A percentile compares a stretch with the other conserved stretches of the same genome.
phyloP scores from a whole-genome alignment of 53 echinoderm and acorn worm species.

The Mesocentrotus franciscanus region DNA sequence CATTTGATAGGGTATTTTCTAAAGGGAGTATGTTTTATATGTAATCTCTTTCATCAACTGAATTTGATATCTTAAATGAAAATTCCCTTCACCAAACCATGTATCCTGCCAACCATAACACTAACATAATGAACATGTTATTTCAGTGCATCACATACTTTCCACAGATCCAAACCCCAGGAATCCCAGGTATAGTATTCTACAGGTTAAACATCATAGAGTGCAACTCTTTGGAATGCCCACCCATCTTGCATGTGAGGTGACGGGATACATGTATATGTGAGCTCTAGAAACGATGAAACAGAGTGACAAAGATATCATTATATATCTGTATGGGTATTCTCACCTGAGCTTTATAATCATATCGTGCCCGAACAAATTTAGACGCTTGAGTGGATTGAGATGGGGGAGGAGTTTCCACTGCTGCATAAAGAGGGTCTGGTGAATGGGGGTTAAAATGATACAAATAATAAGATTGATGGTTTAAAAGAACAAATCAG shows the following conservation, averaged over 20 bases:
- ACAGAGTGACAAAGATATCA: background rate
- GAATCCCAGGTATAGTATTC: background rate
- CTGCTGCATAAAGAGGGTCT: conserved; percentile 66
- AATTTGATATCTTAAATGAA: background rate
- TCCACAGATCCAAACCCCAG: background rate
- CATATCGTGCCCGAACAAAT: conserved; percentile 37
- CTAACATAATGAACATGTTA: background rate
- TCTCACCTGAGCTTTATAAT: conserved; percentile 62
- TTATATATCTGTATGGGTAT: background rate
- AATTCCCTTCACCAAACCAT: background rate
- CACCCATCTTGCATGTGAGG: background rate
- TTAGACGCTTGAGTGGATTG: background rate
- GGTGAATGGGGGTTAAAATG: conserved; percentile 10
- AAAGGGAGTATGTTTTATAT: no score
- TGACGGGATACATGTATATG: background rate
- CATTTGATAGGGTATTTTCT: no score
- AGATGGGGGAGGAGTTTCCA: conserved; percentile 46
- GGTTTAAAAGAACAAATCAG: background rate
- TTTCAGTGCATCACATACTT: background rate
- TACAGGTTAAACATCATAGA: background rate
- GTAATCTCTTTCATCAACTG: background rate
- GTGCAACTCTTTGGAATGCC: background rate
- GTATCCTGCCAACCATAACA: background rate
- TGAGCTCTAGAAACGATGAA: background rate
- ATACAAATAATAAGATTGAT: conserved; percentile 3